Evolutionary conservation across 2,888 invertebrate genomes (phyloP).

Genomic region (Nomada lathburiana): DNA sequence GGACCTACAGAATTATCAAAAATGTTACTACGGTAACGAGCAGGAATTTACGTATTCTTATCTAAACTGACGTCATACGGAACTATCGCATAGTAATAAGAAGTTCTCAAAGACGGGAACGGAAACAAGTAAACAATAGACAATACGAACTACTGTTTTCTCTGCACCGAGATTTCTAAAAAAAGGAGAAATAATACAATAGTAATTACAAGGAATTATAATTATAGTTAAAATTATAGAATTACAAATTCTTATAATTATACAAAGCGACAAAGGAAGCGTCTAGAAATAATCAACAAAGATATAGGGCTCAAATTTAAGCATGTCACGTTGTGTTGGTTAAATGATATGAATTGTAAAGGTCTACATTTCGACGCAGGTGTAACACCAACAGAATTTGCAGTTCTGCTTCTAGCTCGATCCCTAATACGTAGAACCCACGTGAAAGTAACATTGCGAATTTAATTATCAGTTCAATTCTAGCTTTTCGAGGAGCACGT

Average conservation of each 20-base stretch:
- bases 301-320: neutral
- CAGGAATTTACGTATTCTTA: neutral
- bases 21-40: neutral
- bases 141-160: neutral
- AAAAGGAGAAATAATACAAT: neutral
- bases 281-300: neutral
- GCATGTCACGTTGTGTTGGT: neutral
- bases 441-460: neutral
- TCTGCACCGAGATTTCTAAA: neutral
- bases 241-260: neutral
- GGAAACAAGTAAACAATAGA: constrained; percentile 30
- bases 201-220: neutral
- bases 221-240: neutral
- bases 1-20: neutral
- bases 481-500: constrained; percentile 1
- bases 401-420: neutral
- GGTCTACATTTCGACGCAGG: neutral
- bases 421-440: neutral
- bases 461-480: constrained; percentile 27
- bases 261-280: neutral
- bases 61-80: constrained; percentile 7
- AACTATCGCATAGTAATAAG: neutral
- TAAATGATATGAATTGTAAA: neutral
- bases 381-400: neutral
- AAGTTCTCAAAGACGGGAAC: constrained; percentile 16